These are phyloP conservation scores for Rhinopomastus cyanomelas DNA, from an alignment of 2,113 vertebrate species.

Conservation along the genomic window DNA sequence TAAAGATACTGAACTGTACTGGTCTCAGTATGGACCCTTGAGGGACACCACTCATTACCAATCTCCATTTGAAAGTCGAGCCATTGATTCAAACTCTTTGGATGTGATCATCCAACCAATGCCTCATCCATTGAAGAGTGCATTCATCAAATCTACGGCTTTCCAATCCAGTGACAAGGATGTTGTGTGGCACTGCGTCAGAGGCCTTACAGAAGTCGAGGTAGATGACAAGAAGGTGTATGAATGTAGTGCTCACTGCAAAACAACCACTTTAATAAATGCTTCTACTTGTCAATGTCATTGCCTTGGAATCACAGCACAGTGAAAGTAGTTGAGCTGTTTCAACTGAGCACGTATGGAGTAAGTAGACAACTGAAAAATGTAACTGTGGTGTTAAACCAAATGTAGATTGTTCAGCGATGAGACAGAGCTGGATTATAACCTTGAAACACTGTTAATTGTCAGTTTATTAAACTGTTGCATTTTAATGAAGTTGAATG, in stretches of 20 bases:
- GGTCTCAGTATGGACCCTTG: not conserved
- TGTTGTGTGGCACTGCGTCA: not conserved
- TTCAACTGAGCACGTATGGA: not conserved
- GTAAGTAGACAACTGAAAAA: not conserved
- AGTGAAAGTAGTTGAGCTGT: not conserved
- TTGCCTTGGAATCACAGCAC: not conserved
- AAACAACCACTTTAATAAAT: not conserved
- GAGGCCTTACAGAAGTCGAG: not conserved
- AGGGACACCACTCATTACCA: not conserved
- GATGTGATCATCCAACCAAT: not conserved
- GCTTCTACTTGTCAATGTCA: not conserved
- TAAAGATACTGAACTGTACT: not conserved
- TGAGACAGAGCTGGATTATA: not conserved
- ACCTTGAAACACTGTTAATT: not conserved
- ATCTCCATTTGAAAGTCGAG: not conserved
- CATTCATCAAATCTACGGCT: not conserved
- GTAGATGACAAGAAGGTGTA: not conserved
- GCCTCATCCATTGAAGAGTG: not conserved
- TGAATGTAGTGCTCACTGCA: fast-evolving
- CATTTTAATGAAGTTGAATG: not conserved
- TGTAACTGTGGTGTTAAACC: not conserved
- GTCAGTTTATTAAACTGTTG: not conserved
- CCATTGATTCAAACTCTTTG: not conserved
- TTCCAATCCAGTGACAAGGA: not conserved
- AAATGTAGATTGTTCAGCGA: not conserved